These are phyloP conservation scores for Drosophila mulleri DNA, from an alignment of 2,888 invertebrate genomes.

Conservation along the genomic window DNA sequence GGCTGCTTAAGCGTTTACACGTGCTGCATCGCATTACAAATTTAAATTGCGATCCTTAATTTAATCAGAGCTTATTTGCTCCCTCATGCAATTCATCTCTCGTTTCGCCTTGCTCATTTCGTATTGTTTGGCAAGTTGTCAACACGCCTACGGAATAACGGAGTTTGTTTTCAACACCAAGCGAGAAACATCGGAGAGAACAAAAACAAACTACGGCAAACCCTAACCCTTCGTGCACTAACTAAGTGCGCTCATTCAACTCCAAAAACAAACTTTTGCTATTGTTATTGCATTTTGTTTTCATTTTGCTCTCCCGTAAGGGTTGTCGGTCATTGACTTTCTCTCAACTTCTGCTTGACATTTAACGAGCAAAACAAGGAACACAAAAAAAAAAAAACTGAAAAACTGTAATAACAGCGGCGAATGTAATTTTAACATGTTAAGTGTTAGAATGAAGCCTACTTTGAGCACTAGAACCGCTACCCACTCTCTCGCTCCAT, in stretches of 20 bases:
- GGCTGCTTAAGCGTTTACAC: constrained; percentile 1
- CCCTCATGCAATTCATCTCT: constrained; percentile 12
- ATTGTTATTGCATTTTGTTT: constrained; percentile 70
- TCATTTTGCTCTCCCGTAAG: constrained; percentile 23
- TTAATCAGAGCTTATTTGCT: constrained; percentile 44
- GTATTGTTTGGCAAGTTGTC: constrained; percentile 48
- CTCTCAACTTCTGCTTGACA: constrained; percentile 74
- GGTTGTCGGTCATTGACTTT: constrained; percentile 74
- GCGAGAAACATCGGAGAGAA: constrained; percentile 13
- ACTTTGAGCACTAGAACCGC: constrained; percentile 54
- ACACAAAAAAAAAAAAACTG: constrained; percentile 17
- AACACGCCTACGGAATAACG: constrained; percentile 55
- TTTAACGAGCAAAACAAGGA: constrained; percentile 69
- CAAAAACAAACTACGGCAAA: constrained; percentile 17
- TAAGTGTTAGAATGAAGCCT: constrained; percentile 80
- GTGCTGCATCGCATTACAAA: constrained; percentile 19
- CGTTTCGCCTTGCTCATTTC: constrained; percentile 25
- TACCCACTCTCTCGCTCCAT: background rate
- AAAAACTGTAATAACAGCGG: constrained; percentile 47
- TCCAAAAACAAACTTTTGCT: constrained; percentile 70
- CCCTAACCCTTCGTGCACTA: constrained; percentile 58
- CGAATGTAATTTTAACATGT: constrained; percentile 73
- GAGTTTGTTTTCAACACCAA: constrained; percentile 64
- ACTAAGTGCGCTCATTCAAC: constrained; percentile 77
- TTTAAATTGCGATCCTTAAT: constrained; percentile 42